phyloP scores from a whole-genome alignment of 2,113 vertebrate genomes.

The Muntiacus reevesi region DNA sequence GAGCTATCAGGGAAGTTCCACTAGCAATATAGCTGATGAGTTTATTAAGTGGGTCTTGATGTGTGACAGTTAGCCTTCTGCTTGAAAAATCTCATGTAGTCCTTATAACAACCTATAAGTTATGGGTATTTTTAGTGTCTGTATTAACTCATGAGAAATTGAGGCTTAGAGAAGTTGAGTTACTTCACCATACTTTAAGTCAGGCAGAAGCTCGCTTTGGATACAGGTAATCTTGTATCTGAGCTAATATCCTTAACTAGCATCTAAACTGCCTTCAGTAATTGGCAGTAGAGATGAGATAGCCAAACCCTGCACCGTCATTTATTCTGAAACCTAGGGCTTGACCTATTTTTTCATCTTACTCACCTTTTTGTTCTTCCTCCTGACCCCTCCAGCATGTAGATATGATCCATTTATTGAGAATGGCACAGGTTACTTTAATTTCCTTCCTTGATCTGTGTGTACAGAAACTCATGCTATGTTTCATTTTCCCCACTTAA shows the following conservation, averaged over 20 bases:
- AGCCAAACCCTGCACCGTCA: neutral
- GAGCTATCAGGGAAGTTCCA: neutral
- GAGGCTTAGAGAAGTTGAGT: neutral
- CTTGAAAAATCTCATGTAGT: neutral
- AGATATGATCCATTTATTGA: neutral
- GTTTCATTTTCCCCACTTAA: neutral
- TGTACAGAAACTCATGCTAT: neutral
- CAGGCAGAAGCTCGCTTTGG: neutral
- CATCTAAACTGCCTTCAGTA: neutral
- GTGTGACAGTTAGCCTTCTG: neutral
- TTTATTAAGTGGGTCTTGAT: neutral
- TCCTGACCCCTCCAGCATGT: neutral
- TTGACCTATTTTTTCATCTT: conserved; percentile 5
- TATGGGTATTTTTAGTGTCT: neutral
- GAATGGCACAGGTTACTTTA: neutral
- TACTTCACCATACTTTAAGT: neutral
- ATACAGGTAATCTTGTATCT: neutral
- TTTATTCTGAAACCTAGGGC: neutral
- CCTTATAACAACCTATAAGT: neutral
- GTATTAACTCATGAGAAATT: neutral
- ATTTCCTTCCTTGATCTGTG: neutral
- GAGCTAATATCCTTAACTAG: neutral
- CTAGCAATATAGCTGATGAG: neutral
- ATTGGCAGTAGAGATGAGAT: neutral
- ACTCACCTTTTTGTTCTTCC: neutral